Conservation (phyloP, 2,797 vertebrate genomes). For the Acanthiza pusilla region DNA sequence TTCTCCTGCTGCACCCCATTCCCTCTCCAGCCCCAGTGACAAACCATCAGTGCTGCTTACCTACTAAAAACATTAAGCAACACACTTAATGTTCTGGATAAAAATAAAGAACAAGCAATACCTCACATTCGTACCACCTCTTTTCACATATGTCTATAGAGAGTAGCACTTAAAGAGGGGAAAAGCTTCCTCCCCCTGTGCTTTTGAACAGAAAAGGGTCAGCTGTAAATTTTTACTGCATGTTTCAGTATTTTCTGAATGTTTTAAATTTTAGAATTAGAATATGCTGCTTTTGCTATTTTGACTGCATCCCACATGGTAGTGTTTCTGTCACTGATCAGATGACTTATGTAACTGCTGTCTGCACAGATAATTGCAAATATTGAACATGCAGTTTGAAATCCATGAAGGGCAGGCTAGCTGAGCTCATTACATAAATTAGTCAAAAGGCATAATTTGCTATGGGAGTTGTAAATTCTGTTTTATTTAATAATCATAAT, state of each 20-base stretch:
- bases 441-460: slow-evolving; percentile 34
- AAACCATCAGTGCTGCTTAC: neutral
- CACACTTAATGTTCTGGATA: slow-evolving; percentile 39
- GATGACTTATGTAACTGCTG: slow-evolving; percentile 36
- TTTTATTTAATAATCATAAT: slow-evolving; percentile 36
- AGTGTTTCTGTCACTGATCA: neutral
- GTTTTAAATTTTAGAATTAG: neutral
- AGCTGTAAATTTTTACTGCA: neutral
- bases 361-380: slow-evolving; percentile 41
- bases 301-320: neutral
- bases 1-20: neutral
- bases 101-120: slow-evolving; percentile 14
- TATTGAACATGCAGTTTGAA: slow-evolving; percentile 57
- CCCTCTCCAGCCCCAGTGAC: neutral
- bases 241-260: slow-evolving; percentile 7
- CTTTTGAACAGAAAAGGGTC: neutral
- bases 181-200: neutral
- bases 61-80: slow-evolving; percentile 47
- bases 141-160: neutral
- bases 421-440: slow-evolving; percentile 44
- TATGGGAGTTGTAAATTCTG: neutral
- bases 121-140: neutral
- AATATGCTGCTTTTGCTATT: neutral
- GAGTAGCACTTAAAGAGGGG: neutral
- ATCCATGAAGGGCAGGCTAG: slow-evolving; percentile 32